Evolutionary conservation across 2,113 vertebrate genomes (phyloP), one percentile per base, ranked within the genome.

Genomic region (Stomatorhinus ivindoensis): DNA sequence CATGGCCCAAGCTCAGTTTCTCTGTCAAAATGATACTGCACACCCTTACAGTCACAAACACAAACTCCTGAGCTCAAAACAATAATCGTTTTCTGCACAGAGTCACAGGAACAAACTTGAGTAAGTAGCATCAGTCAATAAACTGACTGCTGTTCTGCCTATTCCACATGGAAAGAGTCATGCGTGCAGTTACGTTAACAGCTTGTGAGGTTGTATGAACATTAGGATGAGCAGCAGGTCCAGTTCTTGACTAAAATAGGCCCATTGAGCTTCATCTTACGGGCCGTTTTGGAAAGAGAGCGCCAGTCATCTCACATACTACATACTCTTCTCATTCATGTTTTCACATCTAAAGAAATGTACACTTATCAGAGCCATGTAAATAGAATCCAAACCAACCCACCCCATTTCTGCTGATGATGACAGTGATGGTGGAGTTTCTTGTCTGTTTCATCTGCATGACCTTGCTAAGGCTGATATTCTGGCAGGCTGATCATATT

Each of bases 401-500:
- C 48, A 53, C 82, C 80, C 46, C 21, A 17, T 82, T 65, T 69
- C 53, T 55, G 85, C 55, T 44, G 31, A 55, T n/a, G 50, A 53
- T 3, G 10, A 53, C 47, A 39, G 24, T 87, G n/a, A 87, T 3
- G 24, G 80, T 58, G 50, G 48, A 47, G 46, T 85, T 89, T 90
- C 92, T 51, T 91, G 92, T 92, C 91, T 84, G 89, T 55, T 92
- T 90, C 85, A 91, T 88, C 90, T 90, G 61, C 91, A 91, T 91
- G 87, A 89, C 91, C 92, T 92, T 88, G 91, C 94, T 92, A 93
- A 93, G 85, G 42, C 89, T 87, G 89, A 87, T 92, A 91, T 92
- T 92, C 50, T 90, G 92, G 89, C 93, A 89, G 69, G 61, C 94
- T 92, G 92, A 94, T 95, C 95, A 96, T 93, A 95, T 93, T 96